These are phyloP conservation scores for Meiosimyza platycephala DNA, from an alignment of 2,888 invertebrate species.

Conservation along the genomic window DNA sequence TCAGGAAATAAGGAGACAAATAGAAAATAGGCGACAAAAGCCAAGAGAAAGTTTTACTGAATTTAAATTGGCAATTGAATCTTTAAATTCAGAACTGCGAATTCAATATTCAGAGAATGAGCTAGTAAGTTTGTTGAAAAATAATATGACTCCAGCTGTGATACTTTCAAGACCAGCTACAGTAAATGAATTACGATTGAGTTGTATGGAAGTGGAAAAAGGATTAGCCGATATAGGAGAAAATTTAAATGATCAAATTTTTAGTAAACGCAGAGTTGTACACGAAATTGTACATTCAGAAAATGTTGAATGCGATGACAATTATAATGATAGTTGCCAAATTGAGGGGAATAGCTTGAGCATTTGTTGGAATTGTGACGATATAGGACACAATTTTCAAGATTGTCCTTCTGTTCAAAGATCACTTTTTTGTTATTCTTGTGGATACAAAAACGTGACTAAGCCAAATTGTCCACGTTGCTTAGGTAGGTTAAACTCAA, in stretches of 20 bases:
- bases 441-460: slow-evolving; percentile 21
- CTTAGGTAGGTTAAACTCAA: slow-evolving; percentile 5
- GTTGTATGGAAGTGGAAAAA: slow-evolving; percentile 15
- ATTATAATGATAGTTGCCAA: not conserved
- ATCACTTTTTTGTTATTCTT: slow-evolving; percentile 29
- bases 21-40: slow-evolving; percentile 24
- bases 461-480: not conserved
- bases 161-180: slow-evolving; percentile 6
- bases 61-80: slow-evolving; percentile 20
- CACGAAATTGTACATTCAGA: not conserved
- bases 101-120: slow-evolving; percentile 15
- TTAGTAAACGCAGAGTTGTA: not conserved
- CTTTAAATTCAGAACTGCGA: slow-evolving; percentile 12
- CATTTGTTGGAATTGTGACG: slow-evolving; percentile 25
- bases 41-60: slow-evolving; percentile 28
- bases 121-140: slow-evolving; percentile 2
- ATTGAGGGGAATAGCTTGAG: slow-evolving; percentile 12
- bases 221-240: slow-evolving; percentile 7
- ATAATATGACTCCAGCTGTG: slow-evolving; percentile 19
- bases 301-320: not conserved
- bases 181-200: slow-evolving; percentile 10
- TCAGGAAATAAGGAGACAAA: slow-evolving; percentile 19
- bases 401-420: slow-evolving; percentile 23
- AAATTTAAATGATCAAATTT: slow-evolving; percentile 13
- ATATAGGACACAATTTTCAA: slow-evolving; percentile 20